Evolutionary conservation across 2,888 invertebrate genomes (phyloP).

Genomic region (Chaitophorus viminalis): DNA sequence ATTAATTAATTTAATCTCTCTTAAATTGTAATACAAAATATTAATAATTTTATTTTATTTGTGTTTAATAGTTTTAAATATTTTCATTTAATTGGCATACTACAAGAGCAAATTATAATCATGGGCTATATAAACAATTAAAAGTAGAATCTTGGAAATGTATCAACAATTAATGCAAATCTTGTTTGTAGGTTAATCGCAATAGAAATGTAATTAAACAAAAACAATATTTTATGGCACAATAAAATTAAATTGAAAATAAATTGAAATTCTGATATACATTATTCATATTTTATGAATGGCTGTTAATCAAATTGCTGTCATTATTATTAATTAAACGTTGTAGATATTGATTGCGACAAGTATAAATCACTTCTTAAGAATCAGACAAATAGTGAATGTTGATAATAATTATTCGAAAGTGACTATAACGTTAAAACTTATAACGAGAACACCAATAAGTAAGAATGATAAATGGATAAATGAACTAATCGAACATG

Average conservation of each 20-base stretch:
- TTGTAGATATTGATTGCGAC: background rate
- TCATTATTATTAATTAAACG: background rate
- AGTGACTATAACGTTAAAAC: background rate
- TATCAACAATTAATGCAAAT: background rate
- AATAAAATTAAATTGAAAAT: background rate
- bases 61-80: no score
- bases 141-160: background rate
- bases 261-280: background rate
- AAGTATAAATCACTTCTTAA: background rate
- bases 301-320: background rate
- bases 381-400: slow-evolving; percentile 19
- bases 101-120: no score
- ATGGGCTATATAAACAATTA: background rate
- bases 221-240: background rate
- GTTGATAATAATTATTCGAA: slow-evolving; percentile 12
- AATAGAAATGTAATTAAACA: background rate
- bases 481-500: background rate
- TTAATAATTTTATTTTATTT: no score
- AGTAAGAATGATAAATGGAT: slow-evolving; percentile 21
- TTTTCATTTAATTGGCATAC: no score
- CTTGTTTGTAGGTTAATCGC: background rate
- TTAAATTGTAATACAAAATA: no score
- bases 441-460: background rate
- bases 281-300: background rate
- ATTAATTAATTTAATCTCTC: no score